Evolutionary conservation across 2,888 invertebrate genomes (phyloP), one percentile per base, ranked within the genome.

Genomic region (Crocallis elinguaria): DNA sequence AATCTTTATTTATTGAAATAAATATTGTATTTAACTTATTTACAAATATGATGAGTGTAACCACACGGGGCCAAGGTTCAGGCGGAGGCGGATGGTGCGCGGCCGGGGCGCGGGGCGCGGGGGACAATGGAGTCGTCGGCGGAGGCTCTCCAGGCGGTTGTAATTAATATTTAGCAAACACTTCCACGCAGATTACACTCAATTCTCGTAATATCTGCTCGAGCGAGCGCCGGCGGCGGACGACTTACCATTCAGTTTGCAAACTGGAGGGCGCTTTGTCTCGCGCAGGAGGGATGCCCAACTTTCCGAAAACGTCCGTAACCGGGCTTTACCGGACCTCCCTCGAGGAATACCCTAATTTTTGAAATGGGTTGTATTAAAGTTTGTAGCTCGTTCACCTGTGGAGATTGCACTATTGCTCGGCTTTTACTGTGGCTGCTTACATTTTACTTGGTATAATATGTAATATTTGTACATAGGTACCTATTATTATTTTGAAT

Each of bases 121-220:
- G 35, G 37, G 41, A 49, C 49, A 42, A 49, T 36, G 30, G 42
- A 12, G 16, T 23, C 19, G 35, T 36, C 21, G 13, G 32, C 17
- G 17, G 16, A 29, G 21, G 19, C 36, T 21, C 42, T 13, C 11
- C 32, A 37, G 35, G 39, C 37, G 38, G 13, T 21, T 17, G 39
- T 32, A 46, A 60, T 61, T 54, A 61, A 56, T 53, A 61, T 59
- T 49, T 56, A 42, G 45, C 30, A 38, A 57, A 55, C 37, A 48
- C 51, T 62, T 32, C 16, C 27, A 36, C 33, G 25, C 19, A 50
- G 52, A 62, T 57, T 55, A 60, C 50, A 50, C 57, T 57, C 49
- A 27, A 49, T 41, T 42, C 37, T 25, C 43, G 50, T 43, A 23
- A 43, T 25, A 38, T 50, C 36, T 23, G 37, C 13, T 38, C 29